Percentiles rank a stretch among this genome's conserved stretches.
Conservation (phyloP, 2,888 invertebrate species). For the Eurytoma californica region DNA sequence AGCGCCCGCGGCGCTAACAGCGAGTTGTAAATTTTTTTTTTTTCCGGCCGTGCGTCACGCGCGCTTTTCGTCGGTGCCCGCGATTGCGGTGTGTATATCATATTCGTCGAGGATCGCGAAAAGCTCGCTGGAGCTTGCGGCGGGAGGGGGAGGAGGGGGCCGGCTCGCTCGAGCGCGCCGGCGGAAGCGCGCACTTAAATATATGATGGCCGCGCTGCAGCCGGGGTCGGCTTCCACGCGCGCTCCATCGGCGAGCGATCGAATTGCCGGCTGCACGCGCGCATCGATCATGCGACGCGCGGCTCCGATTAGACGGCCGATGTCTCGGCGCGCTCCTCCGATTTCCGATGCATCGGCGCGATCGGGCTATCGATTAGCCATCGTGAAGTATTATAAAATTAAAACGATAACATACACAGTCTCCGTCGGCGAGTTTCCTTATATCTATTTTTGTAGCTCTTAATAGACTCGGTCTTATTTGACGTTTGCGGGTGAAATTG, state of each 20-base stretch:
- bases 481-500: no score
- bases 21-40: neutral
- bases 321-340: no score
- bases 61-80: neutral
- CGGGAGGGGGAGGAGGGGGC: no score
- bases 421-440: no score
- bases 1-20: neutral
- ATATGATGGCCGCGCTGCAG: slow-evolving; percentile 32
- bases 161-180: slow-evolving; percentile 23
- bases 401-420: no score
- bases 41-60: neutral
- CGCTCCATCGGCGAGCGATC: neutral
- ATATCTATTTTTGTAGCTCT: no score
- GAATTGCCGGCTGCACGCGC: neutral
- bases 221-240: slow-evolving; percentile 1
- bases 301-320: slow-evolving; percentile 1
- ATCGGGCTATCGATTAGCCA: no score
- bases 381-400: no score
- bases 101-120: neutral
- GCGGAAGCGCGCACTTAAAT: slow-evolving; percentile 50
- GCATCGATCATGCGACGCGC: neutral
- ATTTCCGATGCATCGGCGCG: no score
- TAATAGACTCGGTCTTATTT: no score
- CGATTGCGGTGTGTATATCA: no score
- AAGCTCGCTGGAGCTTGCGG: neutral